phyloP scores from a whole-genome alignment of 1,140 invertebrate species.

The Drosophila ambigua region DNA sequence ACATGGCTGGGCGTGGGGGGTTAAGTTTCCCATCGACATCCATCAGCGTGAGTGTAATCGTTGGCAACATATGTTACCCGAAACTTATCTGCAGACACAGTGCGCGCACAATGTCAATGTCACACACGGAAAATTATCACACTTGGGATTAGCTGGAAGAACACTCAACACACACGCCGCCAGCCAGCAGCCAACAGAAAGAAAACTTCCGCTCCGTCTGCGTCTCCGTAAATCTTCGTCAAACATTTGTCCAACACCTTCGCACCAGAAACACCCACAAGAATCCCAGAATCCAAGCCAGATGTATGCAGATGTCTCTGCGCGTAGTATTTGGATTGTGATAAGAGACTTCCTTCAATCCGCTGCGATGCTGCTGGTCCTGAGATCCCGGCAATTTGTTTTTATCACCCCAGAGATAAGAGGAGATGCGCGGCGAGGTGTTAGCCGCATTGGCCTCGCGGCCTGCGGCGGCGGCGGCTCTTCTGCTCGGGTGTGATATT shows the following conservation, averaged over 20 bases:
- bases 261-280: constrained; percentile 19
- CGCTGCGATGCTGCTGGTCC: constrained; percentile 20
- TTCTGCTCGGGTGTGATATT: constrained; percentile 66
- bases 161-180: not conserved
- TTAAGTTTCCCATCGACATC: constrained; percentile 50
- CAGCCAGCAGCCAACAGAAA: constrained; percentile 1
- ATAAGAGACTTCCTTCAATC: constrained; percentile 58
- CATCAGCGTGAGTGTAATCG: constrained; percentile 59
- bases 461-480: constrained; percentile 20
- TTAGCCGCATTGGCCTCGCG: constrained; percentile 58
- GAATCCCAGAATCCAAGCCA: constrained; percentile 9
- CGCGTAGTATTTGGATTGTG: constrained; percentile 3
- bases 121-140: constrained; percentile 63
- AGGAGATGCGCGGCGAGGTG: constrained; percentile 56
- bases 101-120: constrained; percentile 70
- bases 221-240: constrained; percentile 53
- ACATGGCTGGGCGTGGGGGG: not conserved
- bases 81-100: constrained; percentile 59
- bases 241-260: constrained; percentile 80
- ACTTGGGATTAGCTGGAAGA: constrained; percentile 70
- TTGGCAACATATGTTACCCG: constrained; percentile 75
- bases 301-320: constrained; percentile 66
- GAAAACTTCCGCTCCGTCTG: constrained; percentile 54
- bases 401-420: constrained; percentile 50
- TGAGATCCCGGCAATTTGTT: constrained; percentile 55